Base-by-base conservation (phyloP, 2,797 vertebrate species). In the Tokudaia muenninki region DNA sequence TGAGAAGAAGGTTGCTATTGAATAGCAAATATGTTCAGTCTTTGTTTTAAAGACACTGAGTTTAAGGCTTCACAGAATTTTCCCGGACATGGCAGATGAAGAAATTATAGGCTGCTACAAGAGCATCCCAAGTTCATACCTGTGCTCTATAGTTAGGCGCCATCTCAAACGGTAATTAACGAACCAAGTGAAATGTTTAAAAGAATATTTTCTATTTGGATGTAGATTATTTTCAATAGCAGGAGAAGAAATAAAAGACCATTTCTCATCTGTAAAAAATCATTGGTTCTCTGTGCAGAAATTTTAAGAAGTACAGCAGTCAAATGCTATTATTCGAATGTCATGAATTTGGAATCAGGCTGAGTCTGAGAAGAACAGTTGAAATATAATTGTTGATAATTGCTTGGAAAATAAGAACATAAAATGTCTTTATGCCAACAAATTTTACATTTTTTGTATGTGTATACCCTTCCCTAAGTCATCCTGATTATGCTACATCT, bases 361-460 rank as follows among this genome's bases (percentile, higher is more conserved):
- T 92, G 77, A 52, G 59, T 93, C 77, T 81, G 72, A 96, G 84
- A 67, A 82, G 6, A 95, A 88, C 84, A 75, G 47, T 92, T 94
- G 95, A 90, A 96, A 94, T 88, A 91, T 88, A 90, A 96, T 92
- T 91, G 65, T 31, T 82, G 74, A 82, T 78, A 88, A 88, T 79
- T 95, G 52, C 59, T 96, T 75, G 16, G 26, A 6, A 95, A 97
- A 86, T 77, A 74, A 96, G 95, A 80, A 59, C 31, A 67, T 34
- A 37, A 47, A 12, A 63, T 91, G 57, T 92, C 52, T 65, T 95
- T 37, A 87, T 94, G 50, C 47, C 47, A 90, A 92, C 3, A 92
- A 70, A 96, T 34, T 83, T 95, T 79, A 72, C 9, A 34, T 82
- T 93, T 52, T 96, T 95, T 94, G 77, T 50, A 86, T 87, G 57